Percentiles rank a stretch among this genome's conserved stretches.
These are phyloP conservation scores for Scrobipalpa costella DNA, from an alignment of 2,888 invertebrate genomes.

Conservation along the genomic window DNA sequence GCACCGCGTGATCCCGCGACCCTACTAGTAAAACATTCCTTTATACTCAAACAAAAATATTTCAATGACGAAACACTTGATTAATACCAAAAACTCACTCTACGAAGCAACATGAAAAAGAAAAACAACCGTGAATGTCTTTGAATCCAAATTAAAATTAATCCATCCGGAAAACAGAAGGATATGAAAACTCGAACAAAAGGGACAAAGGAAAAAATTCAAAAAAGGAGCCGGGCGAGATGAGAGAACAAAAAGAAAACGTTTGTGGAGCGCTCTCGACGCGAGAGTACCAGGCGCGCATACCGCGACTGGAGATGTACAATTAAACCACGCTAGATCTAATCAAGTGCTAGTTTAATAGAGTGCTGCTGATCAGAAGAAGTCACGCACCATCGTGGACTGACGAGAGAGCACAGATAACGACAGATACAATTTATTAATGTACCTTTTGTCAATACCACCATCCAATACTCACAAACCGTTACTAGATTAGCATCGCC, in stretches of 20 bases:
- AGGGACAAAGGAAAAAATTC: conserved; percentile 62
- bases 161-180: conserved; percentile 72
- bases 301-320: conserved; percentile 60
- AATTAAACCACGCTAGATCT: conserved; percentile 70
- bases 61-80: conserved; percentile 40
- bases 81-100: conserved; percentile 35
- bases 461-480: conserved; percentile 49
- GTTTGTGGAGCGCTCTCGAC: conserved; percentile 47
- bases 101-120: conserved; percentile 37
- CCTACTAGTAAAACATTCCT: conserved; percentile 64
- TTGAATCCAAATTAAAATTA: conserved; percentile 72
- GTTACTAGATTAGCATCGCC: conserved; percentile 39
- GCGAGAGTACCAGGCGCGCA: conserved; percentile 63
- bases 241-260: conserved; percentile 55
- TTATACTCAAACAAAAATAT: conserved; percentile 40
- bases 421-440: conserved; percentile 50
- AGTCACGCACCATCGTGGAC: conserved; percentile 32
- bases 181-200: conserved; percentile 72
- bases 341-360: conserved; percentile 76
- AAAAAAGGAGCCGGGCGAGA: conserved; percentile 61
- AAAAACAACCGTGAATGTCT: conserved; percentile 46
- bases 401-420: conserved; percentile 50
- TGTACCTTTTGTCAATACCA: conserved; percentile 49
- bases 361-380: conserved; percentile 55
- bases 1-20: conserved; percentile 67